Evolutionary conservation across 2,797 vertebrate species (phyloP).

Genomic region (Myripristis jacobus): DNA sequence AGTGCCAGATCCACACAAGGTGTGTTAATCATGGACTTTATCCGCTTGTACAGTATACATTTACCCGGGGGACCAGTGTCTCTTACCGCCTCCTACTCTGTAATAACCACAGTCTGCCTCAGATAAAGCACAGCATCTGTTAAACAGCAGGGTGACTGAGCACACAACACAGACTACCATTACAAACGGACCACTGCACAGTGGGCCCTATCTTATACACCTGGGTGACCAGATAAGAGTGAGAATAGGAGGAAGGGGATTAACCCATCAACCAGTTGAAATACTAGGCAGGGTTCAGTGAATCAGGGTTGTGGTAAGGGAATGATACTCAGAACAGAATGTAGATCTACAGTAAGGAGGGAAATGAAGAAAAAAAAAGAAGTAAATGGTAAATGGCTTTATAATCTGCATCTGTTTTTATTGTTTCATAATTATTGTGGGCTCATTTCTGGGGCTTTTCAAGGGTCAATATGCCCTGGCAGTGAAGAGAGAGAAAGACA

Average conservation of each 20-base stretch:
- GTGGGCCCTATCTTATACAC: constrained; percentile 68
- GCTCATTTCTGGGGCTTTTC: constrained; percentile 62
- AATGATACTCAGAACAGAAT: constrained; percentile 28
- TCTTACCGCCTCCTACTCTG: constrained; percentile 62
- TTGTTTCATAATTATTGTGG: constrained; percentile 52
- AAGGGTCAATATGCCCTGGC: constrained; percentile 59
- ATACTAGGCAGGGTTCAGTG: constrained; percentile 54
- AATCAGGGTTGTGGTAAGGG: constrained; percentile 40
- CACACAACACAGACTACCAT: constrained; percentile 74
- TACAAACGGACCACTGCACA: constrained; percentile 70
- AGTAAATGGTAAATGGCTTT: constrained; percentile 23
- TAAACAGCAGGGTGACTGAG: constrained; percentile 77
- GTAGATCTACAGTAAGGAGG: constrained; percentile 3
- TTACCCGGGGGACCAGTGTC: constrained; percentile 61
- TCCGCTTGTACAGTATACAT: constrained; percentile 59
- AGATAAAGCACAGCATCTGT: constrained; percentile 79
- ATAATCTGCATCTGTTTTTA: constrained; percentile 47
- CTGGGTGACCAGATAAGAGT: constrained; percentile 79
- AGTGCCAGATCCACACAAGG: constrained; percentile 14
- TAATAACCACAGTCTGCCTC: constrained; percentile 67
- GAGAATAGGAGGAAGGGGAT: constrained; percentile 54
- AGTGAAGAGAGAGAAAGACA: constrained; percentile 21
- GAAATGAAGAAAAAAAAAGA: constrained; percentile 29
- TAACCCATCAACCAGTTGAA: constrained; percentile 65
- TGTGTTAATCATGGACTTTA: constrained; percentile 65